Percentiles rank a stretch among this genome's conserved stretches.
These are phyloP conservation scores for Amblyraja radiata DNA, from an alignment of 2,797 vertebrate genomes.

Conservation along the genomic window DNA sequence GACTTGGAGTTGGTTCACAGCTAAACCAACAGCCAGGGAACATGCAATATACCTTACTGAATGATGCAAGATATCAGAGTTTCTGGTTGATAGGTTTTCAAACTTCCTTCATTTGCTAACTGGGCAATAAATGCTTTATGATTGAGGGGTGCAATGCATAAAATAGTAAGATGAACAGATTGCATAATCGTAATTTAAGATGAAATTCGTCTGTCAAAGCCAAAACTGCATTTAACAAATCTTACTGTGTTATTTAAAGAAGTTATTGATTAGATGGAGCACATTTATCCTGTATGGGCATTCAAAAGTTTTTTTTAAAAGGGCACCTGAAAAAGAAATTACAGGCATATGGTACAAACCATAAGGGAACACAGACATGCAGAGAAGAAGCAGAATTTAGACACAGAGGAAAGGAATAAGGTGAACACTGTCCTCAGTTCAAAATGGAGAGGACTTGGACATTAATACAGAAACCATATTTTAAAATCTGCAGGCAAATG, in stretches of 20 bases:
- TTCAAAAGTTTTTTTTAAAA: neutral
- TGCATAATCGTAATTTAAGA: neutral
- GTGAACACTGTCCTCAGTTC: neutral
- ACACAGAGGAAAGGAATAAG: neutral
- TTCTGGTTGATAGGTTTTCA: neutral
- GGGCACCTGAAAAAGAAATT: neutral
- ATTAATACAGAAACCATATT: too few species aligned
- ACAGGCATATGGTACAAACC: neutral
- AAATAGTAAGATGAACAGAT: neutral
- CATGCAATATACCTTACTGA: neutral
- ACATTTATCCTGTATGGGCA: neutral
- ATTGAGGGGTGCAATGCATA: neutral
- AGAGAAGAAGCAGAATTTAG: neutral
- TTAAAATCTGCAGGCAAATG: neutral
- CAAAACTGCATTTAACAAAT: neutral
- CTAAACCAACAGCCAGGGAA: neutral
- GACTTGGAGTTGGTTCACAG: neutral
- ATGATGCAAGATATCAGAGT: neutral
- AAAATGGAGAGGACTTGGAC: neutral
- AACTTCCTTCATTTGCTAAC: neutral
- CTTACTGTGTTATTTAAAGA: neutral
- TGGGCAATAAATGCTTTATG: neutral
- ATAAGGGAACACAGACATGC: neutral
- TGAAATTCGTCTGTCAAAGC: neutral
- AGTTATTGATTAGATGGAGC: neutral